These are phyloP conservation scores for Enteromius mattozi DNA, from an alignment of 2,797 vertebrate genomes.

Conservation along the genomic window DNA sequence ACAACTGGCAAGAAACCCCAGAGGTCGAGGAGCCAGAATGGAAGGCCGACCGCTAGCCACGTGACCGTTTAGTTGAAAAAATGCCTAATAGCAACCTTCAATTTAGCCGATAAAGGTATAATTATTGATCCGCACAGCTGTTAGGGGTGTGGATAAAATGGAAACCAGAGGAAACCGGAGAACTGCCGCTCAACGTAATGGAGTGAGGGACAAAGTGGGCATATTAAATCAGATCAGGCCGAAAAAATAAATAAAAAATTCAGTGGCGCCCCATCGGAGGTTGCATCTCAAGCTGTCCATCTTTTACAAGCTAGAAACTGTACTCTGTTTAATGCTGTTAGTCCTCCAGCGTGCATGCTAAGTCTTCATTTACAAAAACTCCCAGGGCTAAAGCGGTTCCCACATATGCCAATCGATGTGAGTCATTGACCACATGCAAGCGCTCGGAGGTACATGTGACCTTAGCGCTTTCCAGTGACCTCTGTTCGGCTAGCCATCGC, in stretches of 20 bases:
- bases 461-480: conserved; percentile 59
- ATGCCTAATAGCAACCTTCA: conserved; percentile 59
- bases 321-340: conserved; percentile 30
- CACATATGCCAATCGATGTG: conserved; percentile 40
- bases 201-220: conserved; percentile 68
- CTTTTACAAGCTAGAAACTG: conserved; percentile 27
- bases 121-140: conserved; percentile 69
- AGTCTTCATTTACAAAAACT: conserved; percentile 48
- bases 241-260: conserved; percentile 52
- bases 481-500: conserved; percentile 62
- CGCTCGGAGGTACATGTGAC: conserved; percentile 53
- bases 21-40: conserved; percentile 49
- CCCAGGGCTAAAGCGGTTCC: conserved; percentile 16
- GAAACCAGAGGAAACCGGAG: conserved; percentile 73
- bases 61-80: conserved; percentile 57
- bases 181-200: conserved; percentile 70
- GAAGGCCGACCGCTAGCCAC: conserved; percentile 18
- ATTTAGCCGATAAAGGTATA: conserved; percentile 65
- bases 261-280: conserved; percentile 67
- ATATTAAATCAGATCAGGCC: conserved; percentile 73
- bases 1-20: conserved; percentile 60
- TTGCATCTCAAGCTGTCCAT: conserved; percentile 64
- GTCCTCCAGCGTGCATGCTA: conserved; percentile 19
- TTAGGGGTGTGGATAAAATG: conserved; percentile 68
- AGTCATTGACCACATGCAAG: conserved; percentile 39